A percentile compares a stretch with the other conserved stretches of the same genome.
These are phyloP conservation scores for Plodia interpunctella DNA, from an alignment of 1,140 invertebrate genomes.

Conservation along the genomic window DNA sequence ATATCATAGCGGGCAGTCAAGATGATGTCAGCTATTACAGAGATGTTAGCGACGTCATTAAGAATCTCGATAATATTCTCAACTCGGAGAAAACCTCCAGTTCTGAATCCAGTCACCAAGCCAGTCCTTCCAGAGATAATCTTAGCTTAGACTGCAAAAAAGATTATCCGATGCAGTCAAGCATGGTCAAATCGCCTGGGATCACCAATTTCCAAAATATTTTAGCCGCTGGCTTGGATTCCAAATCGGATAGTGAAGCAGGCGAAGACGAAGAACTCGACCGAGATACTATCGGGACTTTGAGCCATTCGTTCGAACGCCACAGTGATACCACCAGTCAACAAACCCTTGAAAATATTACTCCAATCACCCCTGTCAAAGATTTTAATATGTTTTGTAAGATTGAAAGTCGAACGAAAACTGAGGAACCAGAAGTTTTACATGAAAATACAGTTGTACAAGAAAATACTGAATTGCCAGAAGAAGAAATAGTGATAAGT, in stretches of 20 bases:
- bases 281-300: conserved; percentile 59
- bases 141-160: conserved; percentile 66
- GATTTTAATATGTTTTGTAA: conserved; percentile 40
- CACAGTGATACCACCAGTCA: conserved; percentile 64
- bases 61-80: conserved; percentile 81
- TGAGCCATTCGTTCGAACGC: conserved; percentile 69
- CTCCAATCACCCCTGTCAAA: conserved; percentile 62
- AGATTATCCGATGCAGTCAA: conserved; percentile 61
- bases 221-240: conserved; percentile 49
- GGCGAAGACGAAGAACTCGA: conserved; percentile 55
- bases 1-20: conserved; percentile 73
- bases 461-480: conserved; percentile 56
- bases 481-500: conserved; percentile 55
- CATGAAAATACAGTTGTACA: conserved; percentile 22
- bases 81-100: conserved; percentile 80
- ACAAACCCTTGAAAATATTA: conserved; percentile 63
- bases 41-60: conserved; percentile 81
- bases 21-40: conserved; percentile 78
- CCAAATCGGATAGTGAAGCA: conserved; percentile 27
- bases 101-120: conserved; percentile 78
- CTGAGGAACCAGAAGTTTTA: conserved; percentile 26
- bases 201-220: conserved; percentile 69
- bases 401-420: conserved; percentile 27
- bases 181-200: conserved; percentile 67
- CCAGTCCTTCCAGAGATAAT: conserved; percentile 73